Evolutionary conservation across 2,888 invertebrate genomes (phyloP).

Genomic region (Coenonympha glycerion): DNA sequence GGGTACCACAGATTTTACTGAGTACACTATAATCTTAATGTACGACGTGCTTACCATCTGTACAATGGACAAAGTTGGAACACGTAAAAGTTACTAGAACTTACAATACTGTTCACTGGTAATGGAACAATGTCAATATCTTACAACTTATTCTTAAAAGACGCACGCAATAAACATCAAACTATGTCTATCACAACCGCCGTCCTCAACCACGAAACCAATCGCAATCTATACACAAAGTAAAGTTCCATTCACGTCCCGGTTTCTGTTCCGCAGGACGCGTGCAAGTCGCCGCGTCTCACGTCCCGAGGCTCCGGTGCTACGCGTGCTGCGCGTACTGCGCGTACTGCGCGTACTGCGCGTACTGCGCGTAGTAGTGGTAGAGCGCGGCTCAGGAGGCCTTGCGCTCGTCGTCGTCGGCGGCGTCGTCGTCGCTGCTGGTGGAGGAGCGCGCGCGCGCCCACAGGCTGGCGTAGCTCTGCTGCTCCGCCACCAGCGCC

Average conservation of each 20-base stretch:
- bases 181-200: too few relatives aligned
- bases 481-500: conserved; percentile 60
- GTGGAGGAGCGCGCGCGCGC: conserved; percentile 45
- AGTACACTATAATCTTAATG: not conserved
- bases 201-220: not conserved
- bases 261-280: too few relatives aligned
- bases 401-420: conserved; percentile 39
- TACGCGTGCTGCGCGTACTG: too few relatives aligned
- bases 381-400: conserved; percentile 39
- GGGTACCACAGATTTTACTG: too few relatives aligned
- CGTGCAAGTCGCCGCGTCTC: too few relatives aligned
- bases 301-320: too few relatives aligned
- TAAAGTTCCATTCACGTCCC: too few relatives aligned
- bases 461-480: conserved; percentile 62
- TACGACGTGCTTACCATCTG: not conserved
- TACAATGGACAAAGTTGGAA: not conserved
- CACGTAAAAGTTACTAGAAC: not conserved
- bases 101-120: not conserved
- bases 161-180: too few relatives aligned
- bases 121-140: conserved; percentile 2
- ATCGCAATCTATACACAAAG: too few relatives aligned
- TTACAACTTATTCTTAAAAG: too few relatives aligned
- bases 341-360: too few relatives aligned
- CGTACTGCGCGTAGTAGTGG: conserved; percentile 27
- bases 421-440: conserved; percentile 42